Base-by-base conservation (phyloP, 2,888 invertebrate species). In the Cetonia aurata region DNA sequence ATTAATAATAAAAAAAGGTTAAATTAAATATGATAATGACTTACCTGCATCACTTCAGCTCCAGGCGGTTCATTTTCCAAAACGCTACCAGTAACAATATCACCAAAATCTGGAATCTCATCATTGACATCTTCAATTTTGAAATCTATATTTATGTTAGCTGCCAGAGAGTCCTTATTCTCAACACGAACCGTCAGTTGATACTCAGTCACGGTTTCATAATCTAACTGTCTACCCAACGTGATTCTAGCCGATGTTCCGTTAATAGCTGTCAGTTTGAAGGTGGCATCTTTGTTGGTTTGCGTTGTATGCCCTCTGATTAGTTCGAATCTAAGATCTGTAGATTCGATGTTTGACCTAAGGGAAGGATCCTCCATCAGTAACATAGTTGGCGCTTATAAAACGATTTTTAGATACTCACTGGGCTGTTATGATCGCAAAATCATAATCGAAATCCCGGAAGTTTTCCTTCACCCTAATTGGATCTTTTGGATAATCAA, bases 91-190 rank as follows among this genome's bases (percentile, higher is more conserved):
- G 91, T 90, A 78, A 92, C 89, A 12, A 93, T 89, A 83, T 95
- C 94, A 55, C 93, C 92, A 80, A 97, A 96, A 76, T 91, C 90
- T 0, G 93, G 97, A 76, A 94, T 93, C 80, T 96, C 96, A 82
- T 97, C 97, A 80, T 97, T 97, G 0, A 95, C 95, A 82, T 97
- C 96, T 80, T 90, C 88, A 0, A 97, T 89, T 83, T 91, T 89
- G 41, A 97, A 91, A 78, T 90, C 90, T 62, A 96, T 88, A 67
- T 91, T 90, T 12, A 92, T 92, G 84, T 94, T 94, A 1, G 93
- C 91, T 2, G 92, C 93, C 81, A 96, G 84, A 79, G 91, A 90
- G 80, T 92, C 92, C 77, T 92, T 93, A 83, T 95, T 96, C 86
- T 93, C 88, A 76, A 93, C 94, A 76, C 93, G 89, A 78, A 96